Evolutionary conservation across 2,113 vertebrate genomes (phyloP).

Genomic region (Myanophis thanlyinensis): DNA sequence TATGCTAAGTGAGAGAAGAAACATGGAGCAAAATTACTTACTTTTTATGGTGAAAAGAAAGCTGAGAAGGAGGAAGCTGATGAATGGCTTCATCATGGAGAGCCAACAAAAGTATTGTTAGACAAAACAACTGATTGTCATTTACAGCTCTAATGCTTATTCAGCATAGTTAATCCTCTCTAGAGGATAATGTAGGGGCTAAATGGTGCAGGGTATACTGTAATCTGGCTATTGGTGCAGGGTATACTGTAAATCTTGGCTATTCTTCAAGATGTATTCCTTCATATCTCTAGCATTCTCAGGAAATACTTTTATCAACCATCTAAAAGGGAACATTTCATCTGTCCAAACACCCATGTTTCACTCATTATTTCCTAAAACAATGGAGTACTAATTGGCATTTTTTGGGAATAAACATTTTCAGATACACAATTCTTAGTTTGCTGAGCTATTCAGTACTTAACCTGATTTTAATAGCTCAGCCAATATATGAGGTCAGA

Average conservation of each 20-base stretch:
- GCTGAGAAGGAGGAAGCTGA: slow-evolving; percentile 63
- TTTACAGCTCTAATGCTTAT: slow-evolving; percentile 74
- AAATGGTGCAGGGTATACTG: slow-evolving; percentile 56
- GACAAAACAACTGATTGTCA: slow-evolving; percentile 73
- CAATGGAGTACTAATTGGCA: background rate
- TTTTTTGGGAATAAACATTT: background rate
- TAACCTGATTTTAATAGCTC: background rate
- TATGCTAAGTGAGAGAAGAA: background rate
- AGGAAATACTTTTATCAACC: slow-evolving; percentile 13
- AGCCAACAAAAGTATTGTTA: slow-evolving; percentile 56
- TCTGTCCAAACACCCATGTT: background rate
- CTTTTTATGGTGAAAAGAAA: slow-evolving; percentile 70
- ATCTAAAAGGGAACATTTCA: slow-evolving; percentile 13
- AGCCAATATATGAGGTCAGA: background rate
- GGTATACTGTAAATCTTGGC: slow-evolving; percentile 41
- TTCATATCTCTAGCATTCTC: slow-evolving; percentile 7
- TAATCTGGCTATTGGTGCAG: slow-evolving; percentile 49
- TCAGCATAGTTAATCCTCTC: slow-evolving; percentile 70
- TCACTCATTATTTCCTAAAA: background rate
- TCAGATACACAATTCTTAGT: slow-evolving; percentile 2
- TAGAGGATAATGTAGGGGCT: slow-evolving; percentile 67
- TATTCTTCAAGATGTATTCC: slow-evolving; percentile 1
- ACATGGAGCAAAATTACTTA: slow-evolving; percentile 62
- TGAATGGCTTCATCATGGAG: slow-evolving; percentile 72
- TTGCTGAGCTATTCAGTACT: background rate